Conservation (phyloP, 2,888 invertebrate species). For the Temnothorax unifasciatus region DNA sequence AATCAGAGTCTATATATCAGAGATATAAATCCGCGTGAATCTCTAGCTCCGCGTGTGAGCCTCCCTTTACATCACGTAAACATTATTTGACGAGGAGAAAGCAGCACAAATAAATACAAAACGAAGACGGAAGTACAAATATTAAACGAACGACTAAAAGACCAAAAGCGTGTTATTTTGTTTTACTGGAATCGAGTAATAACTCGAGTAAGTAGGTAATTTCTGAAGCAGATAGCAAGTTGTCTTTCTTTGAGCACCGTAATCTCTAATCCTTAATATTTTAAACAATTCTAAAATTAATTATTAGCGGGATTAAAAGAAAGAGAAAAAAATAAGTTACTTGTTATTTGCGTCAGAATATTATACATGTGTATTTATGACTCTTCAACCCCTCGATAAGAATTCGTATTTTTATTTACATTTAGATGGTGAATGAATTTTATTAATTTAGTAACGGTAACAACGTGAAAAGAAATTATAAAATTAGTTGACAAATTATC, state of each 20-base stretch:
- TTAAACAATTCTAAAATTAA: neutral
- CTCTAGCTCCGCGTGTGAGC: neutral
- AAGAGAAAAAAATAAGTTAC: neutral
- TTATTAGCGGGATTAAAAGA: neutral
- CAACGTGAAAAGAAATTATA: neutral
- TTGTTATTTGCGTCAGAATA: conserved; percentile 23
- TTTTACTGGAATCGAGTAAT: conserved; percentile 9
- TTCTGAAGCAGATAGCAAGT: neutral
- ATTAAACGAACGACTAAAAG: conserved; percentile 23
- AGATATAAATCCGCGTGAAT: neutral
- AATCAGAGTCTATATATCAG: conserved; percentile 25
- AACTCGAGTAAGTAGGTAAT: neutral
- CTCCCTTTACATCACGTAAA: conserved; percentile 15
- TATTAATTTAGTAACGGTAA: conserved; percentile 6
- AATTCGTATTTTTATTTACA: conserved; percentile 5
- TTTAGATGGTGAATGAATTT: neutral
- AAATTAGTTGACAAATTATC: conserved; percentile 13
- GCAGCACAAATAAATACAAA: neutral
- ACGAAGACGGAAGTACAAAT: conserved; percentile 30
- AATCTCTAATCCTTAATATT: neutral
- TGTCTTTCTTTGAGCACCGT: neutral
- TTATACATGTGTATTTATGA: neutral
- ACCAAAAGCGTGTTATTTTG: conserved; percentile 5
- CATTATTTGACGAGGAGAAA: conserved; percentile 8
- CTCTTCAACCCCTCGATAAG: neutral